Percentiles rank a stretch among this genome's conserved stretches.
phyloP scores from a whole-genome alignment of 92 coral and sea anemone species.

The Isaurus tuberculatus region DNA sequence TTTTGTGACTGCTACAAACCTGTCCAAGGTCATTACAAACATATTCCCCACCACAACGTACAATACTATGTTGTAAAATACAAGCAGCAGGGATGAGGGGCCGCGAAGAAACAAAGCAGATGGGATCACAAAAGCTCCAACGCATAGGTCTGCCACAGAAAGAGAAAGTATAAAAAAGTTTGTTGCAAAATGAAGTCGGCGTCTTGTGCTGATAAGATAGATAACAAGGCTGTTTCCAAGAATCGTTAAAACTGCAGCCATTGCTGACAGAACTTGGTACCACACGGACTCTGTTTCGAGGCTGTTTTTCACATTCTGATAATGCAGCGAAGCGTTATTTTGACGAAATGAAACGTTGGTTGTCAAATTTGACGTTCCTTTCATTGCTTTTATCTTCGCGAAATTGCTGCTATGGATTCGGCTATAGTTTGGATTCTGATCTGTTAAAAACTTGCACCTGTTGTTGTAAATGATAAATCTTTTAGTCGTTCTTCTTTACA shows the following conservation, averaged over 20 bases:
- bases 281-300: neutral
- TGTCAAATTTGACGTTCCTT: neutral
- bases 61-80: conserved; percentile 75
- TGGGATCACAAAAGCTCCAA: conserved; percentile 77
- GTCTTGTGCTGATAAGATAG: conserved; percentile 52
- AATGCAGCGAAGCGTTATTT: no score
- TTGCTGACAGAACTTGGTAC: conserved; percentile 65
- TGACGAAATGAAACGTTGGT: conserved; percentile 2
- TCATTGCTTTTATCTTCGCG: neutral
- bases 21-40: conserved; percentile 74
- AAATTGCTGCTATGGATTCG: no score
- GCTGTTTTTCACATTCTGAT: no score
- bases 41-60: conserved; percentile 70
- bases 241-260: conserved; percentile 67
- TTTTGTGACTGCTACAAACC: conserved; percentile 71
- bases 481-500: no score
- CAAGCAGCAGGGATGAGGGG: conserved; percentile 51
- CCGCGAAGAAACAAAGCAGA: conserved; percentile 53
- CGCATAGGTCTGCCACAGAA: conserved; percentile 79
- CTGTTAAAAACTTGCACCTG: no score
- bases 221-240: conserved; percentile 81
- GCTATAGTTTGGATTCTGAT: no score
- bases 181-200: conserved; percentile 64
- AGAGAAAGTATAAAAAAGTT: conserved; percentile 84
- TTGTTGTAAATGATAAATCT: no score